These are phyloP conservation scores for Hormiphora californensis DNA, from an alignment of 37 sponge, comb jelly and placozoan species.

Conservation along the genomic window DNA sequence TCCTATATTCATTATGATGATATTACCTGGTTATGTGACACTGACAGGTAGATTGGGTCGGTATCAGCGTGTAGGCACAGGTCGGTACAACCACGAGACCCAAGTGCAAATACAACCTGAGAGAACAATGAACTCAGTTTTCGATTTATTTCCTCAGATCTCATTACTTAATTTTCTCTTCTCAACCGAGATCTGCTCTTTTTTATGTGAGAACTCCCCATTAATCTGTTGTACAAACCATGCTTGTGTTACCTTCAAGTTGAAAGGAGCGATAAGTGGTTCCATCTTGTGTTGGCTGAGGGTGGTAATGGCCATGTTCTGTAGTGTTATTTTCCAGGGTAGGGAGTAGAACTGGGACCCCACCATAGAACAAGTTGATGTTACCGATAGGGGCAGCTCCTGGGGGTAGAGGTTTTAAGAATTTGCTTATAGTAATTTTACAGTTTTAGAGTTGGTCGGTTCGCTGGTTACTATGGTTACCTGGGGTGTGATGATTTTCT, in stretches of 20 bases:
- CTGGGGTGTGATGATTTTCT: constrained; percentile 24
- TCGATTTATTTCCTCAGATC: neutral
- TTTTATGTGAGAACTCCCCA: too few relatives aligned
- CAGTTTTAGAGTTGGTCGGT: too few relatives aligned
- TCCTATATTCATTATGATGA: too few relatives aligned
- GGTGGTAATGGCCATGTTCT: neutral
- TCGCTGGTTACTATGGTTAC: neutral
- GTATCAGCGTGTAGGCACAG: constrained; percentile 46
- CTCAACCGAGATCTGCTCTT: too few relatives aligned
- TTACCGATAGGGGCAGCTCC: constrained; percentile 28
- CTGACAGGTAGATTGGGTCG: neutral
- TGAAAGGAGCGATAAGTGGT: neutral
- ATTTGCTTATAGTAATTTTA: too few relatives aligned
- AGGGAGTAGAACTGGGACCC: neutral
- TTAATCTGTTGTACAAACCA: too few relatives aligned
- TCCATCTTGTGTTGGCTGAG: neutral
- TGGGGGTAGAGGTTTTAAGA: constrained; percentile 6
- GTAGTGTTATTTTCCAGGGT: constrained; percentile 45
- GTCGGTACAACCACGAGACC: constrained; percentile 18
- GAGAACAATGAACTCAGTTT: neutral
- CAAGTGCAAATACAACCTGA: constrained; percentile 24
- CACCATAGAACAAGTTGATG: neutral
- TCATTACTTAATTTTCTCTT: neutral
- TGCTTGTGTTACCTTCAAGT: constrained; percentile 10
- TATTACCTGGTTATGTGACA: neutral